Conservation (phyloP, 1,140 invertebrate genomes). For the Ceratina calcarata region DNA sequence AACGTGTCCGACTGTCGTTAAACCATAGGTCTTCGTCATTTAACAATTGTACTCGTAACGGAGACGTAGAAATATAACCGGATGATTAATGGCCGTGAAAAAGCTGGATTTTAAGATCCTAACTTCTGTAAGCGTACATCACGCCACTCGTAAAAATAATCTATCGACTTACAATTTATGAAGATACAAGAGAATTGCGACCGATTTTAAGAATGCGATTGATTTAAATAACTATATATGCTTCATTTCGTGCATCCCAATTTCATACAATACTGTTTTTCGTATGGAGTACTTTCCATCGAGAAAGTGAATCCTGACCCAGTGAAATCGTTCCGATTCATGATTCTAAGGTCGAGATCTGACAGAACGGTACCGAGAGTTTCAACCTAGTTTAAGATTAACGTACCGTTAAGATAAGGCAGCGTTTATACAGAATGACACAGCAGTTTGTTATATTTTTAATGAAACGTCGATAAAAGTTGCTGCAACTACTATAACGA, state of each 20-base stretch:
- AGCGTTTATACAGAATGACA: not conserved
- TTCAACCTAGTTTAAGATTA: too few species aligned
- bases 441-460: too few species aligned
- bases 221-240: too few species aligned
- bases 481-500: not conserved
- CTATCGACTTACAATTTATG: not conserved
- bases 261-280: too few species aligned
- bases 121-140: not conserved
- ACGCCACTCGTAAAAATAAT: not conserved
- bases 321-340: slow-evolving; percentile 35
- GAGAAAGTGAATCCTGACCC: not conserved
- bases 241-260: too few species aligned
- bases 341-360: slow-evolving; percentile 5
- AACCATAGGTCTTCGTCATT: slow-evolving; percentile 3
- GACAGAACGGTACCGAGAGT: not conserved
- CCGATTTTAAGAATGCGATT: too few species aligned
- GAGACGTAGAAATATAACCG: not conserved
- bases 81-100: slow-evolving; percentile 7
- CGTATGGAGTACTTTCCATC: not conserved
- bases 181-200: too few species aligned
- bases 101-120: not conserved
- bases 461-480: not conserved
- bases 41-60: not conserved
- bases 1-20: not conserved
- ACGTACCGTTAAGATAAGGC: not conserved